Evolutionary conservation across 2,113 vertebrate genomes (phyloP).

Genomic region (Puffinus mauretanicus): DNA sequence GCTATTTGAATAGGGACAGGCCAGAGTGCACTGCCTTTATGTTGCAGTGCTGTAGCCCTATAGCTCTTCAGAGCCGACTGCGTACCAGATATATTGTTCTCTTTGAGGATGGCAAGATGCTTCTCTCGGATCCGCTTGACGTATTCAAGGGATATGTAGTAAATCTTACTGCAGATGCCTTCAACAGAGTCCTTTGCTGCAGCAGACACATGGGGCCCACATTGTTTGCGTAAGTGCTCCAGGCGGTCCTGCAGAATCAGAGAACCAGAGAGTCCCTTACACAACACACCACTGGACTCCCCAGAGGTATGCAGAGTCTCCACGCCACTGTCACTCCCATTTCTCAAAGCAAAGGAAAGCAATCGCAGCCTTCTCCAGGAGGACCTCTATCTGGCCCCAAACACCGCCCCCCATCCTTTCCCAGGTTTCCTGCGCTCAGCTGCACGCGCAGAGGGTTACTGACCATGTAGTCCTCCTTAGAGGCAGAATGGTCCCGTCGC

Average conservation of each 20-base stretch:
- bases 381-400: background rate
- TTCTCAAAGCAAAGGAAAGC: background rate
- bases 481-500: conserved; percentile 92
- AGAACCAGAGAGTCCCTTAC: background rate
- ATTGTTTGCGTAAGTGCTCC: conserved; percentile 93
- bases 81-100: conserved; percentile 84
- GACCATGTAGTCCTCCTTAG: conserved; percentile 99
- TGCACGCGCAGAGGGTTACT: background rate
- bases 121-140: conserved; percentile 89
- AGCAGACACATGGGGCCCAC: conserved; percentile 90
- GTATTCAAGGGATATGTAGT: conserved; percentile 93
- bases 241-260: conserved; percentile 85
- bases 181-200: conserved; percentile 97
- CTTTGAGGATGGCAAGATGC: conserved; percentile 89
- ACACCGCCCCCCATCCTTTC: too few relatives aligned
- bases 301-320: background rate
- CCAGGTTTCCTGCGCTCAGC: background rate
- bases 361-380: background rate
- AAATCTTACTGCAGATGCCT: conserved; percentile 98
- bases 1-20: background rate
- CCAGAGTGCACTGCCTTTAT: background rate
- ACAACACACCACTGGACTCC: background rate
- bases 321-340: background rate
- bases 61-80: background rate
- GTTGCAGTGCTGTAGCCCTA: background rate